Conservation (phyloP, 30 jellyfish, hydroid and myxozoan species). For the Cassiopea xamachana region DNA sequence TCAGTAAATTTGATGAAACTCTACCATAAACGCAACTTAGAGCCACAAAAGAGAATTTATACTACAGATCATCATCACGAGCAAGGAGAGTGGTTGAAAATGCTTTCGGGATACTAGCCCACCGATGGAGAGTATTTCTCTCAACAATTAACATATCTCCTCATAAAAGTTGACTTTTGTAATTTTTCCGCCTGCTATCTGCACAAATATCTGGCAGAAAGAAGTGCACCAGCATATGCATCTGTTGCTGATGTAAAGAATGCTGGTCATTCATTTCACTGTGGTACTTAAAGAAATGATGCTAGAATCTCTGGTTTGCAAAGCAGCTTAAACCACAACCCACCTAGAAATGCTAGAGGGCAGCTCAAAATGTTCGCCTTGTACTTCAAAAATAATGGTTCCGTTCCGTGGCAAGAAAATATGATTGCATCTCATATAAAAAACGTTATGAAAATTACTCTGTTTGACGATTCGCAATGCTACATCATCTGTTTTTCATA, state of each 20-base stretch:
- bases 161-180: not conserved
- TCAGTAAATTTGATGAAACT: slow-evolving; percentile 14
- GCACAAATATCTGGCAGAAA: not conserved
- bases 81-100: slow-evolving; percentile 6
- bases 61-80: slow-evolving; percentile 1
- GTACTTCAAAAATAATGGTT: not conserved
- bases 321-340: slow-evolving; percentile 6
- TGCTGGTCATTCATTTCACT: not conserved
- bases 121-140: slow-evolving; percentile 5
- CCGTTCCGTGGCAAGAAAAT: slow-evolving; percentile 1
- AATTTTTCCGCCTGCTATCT: not conserved
- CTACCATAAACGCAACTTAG: slow-evolving; percentile 19
- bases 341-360: slow-evolving; percentile 9
- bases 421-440: not conserved
- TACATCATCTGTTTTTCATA: not conserved
- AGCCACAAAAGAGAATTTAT: not conserved
- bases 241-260: slow-evolving; percentile 8
- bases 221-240: not conserved
- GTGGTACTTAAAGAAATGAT: not conserved
- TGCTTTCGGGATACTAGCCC: slow-evolving; percentile 8
- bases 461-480: not conserved
- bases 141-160: not conserved
- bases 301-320: slow-evolving; percentile 5
- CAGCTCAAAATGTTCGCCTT: not conserved
- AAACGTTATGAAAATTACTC: not conserved